A percentile compares a stretch with the other conserved stretches of the same genome.
phyloP scores from a whole-genome alignment of 2,797 vertebrate genomes.

The Diglossa cyanea region DNA sequence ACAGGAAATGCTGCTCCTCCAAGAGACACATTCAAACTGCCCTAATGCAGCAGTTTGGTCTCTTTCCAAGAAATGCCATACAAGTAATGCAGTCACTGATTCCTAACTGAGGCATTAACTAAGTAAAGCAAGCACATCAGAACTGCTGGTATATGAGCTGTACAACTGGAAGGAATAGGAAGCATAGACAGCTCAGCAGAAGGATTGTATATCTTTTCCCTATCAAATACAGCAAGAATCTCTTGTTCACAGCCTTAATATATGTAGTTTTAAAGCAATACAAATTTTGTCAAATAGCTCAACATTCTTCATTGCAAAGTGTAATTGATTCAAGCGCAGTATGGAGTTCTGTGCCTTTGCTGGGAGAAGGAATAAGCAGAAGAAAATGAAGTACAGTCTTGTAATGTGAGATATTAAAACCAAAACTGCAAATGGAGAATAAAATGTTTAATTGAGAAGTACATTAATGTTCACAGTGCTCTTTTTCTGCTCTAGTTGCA shows the following conservation, averaged over 20 bases:
- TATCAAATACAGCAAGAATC: background rate
- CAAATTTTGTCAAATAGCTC: background rate
- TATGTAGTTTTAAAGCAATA: background rate
- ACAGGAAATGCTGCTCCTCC: conserved; percentile 7
- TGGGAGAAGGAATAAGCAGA: background rate
- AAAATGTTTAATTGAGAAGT: background rate
- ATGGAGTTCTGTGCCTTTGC: background rate
- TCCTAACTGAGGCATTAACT: background rate
- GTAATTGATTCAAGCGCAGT: background rate
- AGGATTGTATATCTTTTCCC: background rate
- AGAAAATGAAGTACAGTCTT: background rate
- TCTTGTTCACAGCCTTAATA: background rate
- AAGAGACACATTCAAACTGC: background rate
- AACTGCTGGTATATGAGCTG: background rate
- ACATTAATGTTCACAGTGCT: background rate
- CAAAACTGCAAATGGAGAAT: background rate
- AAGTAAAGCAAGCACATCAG: background rate
- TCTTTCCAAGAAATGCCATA: background rate
- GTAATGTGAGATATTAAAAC: background rate
- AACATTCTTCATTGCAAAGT: background rate
- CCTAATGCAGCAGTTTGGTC: background rate
- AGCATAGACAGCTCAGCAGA: background rate
- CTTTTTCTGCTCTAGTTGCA: background rate
- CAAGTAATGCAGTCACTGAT: background rate
- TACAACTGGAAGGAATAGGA: background rate